These are phyloP conservation scores for Noctua comes DNA, from an alignment of 2,888 invertebrate genomes.

Conservation along the genomic window DNA sequence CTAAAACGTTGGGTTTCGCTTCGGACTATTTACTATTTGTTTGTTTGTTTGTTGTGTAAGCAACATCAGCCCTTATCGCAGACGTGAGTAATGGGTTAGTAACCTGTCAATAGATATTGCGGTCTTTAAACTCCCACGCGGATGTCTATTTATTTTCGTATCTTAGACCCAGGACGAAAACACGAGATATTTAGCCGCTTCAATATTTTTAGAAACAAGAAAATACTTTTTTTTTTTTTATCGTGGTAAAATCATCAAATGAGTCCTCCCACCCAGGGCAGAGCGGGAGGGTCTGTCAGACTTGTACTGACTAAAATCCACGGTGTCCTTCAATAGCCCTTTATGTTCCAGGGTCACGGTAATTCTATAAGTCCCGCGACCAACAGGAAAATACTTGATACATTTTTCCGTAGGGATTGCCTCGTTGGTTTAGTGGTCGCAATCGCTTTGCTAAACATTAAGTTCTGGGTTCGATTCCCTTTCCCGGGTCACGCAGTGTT, in stretches of 20 bases:
- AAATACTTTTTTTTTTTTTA: too few relatives aligned
- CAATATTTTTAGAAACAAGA: not conserved
- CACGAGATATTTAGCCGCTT: not conserved
- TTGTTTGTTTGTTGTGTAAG: constrained; percentile 12
- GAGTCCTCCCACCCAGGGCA: too few relatives aligned
- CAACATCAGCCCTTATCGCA: constrained; percentile 10
- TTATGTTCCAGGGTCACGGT: too few relatives aligned
- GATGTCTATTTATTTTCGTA: constrained; percentile 21
- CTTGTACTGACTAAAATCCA: too few relatives aligned
- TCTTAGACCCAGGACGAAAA: constrained; percentile 6
- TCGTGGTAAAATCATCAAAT: too few relatives aligned
- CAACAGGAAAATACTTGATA: not conserved
- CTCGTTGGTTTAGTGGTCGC: not conserved
- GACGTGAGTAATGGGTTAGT: constrained; percentile 26
- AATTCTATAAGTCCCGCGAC: too few relatives aligned
- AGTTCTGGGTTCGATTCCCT: not conserved
- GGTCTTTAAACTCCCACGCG: constrained; percentile 29
- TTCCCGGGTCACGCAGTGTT: not conserved
- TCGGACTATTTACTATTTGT: not conserved
- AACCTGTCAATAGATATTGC: constrained; percentile 26
- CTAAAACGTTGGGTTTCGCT: not conserved
- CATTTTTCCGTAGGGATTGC: not conserved
- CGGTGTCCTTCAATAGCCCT: too few relatives aligned
- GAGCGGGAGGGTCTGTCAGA: too few relatives aligned
- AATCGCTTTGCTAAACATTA: not conserved